Evolutionary conservation across 2,888 invertebrate species (phyloP), one percentile per base, ranked within the genome.

Genomic region (Branchipolynoe longqiensis): DNA sequence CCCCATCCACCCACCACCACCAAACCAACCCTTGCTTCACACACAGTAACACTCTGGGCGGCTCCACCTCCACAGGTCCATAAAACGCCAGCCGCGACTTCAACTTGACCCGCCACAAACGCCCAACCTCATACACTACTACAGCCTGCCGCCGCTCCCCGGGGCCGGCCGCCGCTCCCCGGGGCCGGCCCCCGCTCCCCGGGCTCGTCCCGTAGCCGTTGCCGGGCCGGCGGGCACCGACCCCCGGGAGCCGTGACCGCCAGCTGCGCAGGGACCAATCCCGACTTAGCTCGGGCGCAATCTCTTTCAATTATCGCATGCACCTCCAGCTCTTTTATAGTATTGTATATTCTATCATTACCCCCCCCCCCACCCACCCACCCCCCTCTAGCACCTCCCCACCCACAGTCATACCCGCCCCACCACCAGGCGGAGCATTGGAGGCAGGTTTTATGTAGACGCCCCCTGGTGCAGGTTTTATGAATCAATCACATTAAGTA

Each of bases 291-390:
- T 48, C 41, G 31, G 54, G 18, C 8, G 48, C 78, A 78, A 78
- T 78, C 78, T 78, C 78, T 78, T 78, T 78, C 78, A 78, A 78
- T 78, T 78, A 78, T 78, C 78, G 31, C 78, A 6, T 18, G 8
- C 78, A 38, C 69, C 38, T 1, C 1, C 69, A 62, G 22, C 25
- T 25, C 25, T 62, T 62, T 69, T 36, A 38, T 25, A 69, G 36
- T 38, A 69, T 69, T 69, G 69, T 69, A 69, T 14, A 38, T 38
- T 36, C 69, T 38, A 33, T 69, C 69, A 8, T 36, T n/a, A n/a
- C n/a, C n/a, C n/a, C n/a, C n/a, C n/a, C n/a, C n/a, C n/a, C n/a
- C n/a, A n/a, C n/a, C n/a, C n/a, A n/a, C n/a, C n/a, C n/a, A n/a
- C n/a, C n/a, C n/a, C n/a, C n/a, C n/a, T n/a, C n/a, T n/a, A n/a